Conservation (phyloP, 2,797 vertebrate genomes). For the Crax fasciolata region DNA sequence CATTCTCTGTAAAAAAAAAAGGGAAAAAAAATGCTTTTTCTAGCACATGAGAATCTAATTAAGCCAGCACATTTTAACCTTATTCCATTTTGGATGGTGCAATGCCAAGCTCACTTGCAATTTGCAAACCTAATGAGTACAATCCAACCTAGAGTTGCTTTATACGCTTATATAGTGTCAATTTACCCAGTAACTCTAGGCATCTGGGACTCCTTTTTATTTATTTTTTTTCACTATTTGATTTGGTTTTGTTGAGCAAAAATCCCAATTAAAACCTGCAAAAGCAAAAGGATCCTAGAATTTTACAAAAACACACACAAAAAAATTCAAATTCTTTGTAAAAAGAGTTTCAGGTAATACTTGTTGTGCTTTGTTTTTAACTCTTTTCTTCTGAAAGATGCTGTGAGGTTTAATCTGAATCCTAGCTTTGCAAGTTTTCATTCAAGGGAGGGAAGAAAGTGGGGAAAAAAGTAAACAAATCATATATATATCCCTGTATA, state of each 20-base stretch:
- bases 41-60: background rate
- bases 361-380: background rate
- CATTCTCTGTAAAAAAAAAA: background rate
- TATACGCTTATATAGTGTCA: background rate
- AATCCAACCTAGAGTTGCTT: background rate
- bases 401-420: background rate
- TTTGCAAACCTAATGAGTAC: conserved; percentile 44
- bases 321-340: background rate
- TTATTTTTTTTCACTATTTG: background rate
- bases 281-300: background rate
- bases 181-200: background rate
- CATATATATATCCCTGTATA: background rate
- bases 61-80: conserved; percentile 9
- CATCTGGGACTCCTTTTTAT: background rate
- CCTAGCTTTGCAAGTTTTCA: background rate
- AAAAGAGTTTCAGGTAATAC: background rate
- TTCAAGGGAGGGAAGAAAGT: background rate
- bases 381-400: background rate
- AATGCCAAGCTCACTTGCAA: background rate
- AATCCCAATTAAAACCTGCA: background rate
- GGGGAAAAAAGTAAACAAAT: background rate
- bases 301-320: background rate
- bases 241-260: background rate
- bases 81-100: background rate
- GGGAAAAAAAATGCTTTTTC: background rate